Evolutionary conservation across 2,797 vertebrate species (phyloP).

Genomic region (Phoxinus dragarum): DNA sequence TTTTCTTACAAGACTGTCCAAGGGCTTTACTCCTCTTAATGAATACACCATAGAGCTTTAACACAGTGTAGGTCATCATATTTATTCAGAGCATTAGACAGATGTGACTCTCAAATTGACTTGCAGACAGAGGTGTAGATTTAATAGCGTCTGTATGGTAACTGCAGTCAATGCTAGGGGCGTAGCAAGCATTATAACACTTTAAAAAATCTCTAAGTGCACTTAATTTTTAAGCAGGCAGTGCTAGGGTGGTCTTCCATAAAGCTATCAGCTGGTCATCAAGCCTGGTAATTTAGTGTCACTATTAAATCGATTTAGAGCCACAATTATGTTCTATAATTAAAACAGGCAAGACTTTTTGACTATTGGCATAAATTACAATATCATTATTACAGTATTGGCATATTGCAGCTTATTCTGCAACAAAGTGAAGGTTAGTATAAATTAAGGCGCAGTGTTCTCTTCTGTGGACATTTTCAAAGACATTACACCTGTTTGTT

Average conservation of each 20-base stretch:
- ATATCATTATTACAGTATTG: slow-evolving; percentile 33
- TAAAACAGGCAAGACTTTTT: slow-evolving; percentile 34
- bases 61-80: slow-evolving; percentile 8
- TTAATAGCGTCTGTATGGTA: background rate
- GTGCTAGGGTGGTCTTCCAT: background rate
- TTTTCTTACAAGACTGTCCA: slow-evolving; percentile 13
- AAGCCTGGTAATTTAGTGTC: slow-evolving; percentile 30
- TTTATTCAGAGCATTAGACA: slow-evolving; percentile 12
- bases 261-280: slow-evolving; percentile 12
- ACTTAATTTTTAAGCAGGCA: slow-evolving; percentile 19
- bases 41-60: slow-evolving; percentile 5
- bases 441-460: background rate
- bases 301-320: slow-evolving; percentile 38
- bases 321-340: slow-evolving; percentile 46
- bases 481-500: background rate
- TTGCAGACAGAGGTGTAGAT: slow-evolving; percentile 8
- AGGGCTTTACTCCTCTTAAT: slow-evolving; percentile 17
- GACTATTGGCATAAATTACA: slow-evolving; percentile 42
- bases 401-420: slow-evolving; percentile 29
- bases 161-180: background rate
- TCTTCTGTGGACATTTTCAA: slow-evolving; percentile 5
- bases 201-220: slow-evolving; percentile 15
- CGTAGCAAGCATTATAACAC: background rate
- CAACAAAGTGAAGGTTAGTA: slow-evolving; percentile 23
- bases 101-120: slow-evolving; percentile 8